These are phyloP conservation scores for Channa maculata DNA, from an alignment of 2,113 vertebrate species.

Conservation along the genomic window DNA sequence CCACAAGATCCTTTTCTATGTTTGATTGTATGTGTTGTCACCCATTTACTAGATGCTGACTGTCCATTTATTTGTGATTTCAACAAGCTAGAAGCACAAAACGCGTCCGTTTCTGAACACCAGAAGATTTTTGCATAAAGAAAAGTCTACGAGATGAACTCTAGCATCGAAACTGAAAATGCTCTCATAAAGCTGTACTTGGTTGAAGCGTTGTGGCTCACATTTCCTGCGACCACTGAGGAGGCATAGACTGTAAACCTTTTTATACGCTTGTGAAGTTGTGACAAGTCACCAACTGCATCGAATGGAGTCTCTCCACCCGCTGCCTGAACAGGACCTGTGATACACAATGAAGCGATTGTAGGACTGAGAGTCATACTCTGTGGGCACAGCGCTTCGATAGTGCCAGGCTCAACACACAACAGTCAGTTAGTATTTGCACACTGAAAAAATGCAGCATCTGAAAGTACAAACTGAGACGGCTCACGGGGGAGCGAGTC, in stretches of 20 bases:
- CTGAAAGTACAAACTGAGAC: neutral
- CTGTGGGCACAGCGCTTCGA: neutral
- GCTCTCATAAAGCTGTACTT: too few relatives aligned
- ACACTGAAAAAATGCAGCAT: neutral
- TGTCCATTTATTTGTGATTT: neutral
- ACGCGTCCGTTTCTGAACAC: neutral
- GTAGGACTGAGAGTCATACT: slow-evolving; percentile 16
- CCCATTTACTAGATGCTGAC: neutral
- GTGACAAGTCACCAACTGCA: neutral
- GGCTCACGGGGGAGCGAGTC: too few relatives aligned
- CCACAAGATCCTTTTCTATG: slow-evolving; percentile 19
- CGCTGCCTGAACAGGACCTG: neutral
- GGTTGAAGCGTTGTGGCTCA: too few relatives aligned
- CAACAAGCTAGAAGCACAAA: neutral
- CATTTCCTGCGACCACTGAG: too few relatives aligned
- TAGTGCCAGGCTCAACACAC: neutral
- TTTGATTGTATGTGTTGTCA: neutral
- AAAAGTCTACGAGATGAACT: too few relatives aligned
- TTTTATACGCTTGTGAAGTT: too few relatives aligned
- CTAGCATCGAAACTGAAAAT: too few relatives aligned
- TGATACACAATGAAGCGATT: slow-evolving; percentile 32
- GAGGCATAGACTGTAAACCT: too few relatives aligned
- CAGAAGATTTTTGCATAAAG: too few relatives aligned
- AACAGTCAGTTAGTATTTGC: neutral
- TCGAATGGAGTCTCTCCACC: slow-evolving; percentile 4